These are phyloP conservation scores for human DNA, from an alignment of 2,113 vertebrate genomes.

Conservation along the genomic window GRCh38 chr4:102028001-102028500, in stretches of 20 bases:
- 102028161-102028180: constrained; percentile 60
- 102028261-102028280: constrained; percentile 56
- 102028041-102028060: not conserved
- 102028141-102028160: constrained; percentile 32
- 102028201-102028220: constrained; percentile 51
- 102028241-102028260: constrained; percentile 64
- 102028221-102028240: constrained; percentile 36
- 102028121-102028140: constrained; percentile 43
- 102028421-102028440: not conserved
- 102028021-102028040: not conserved
- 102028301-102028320: constrained; percentile 20
- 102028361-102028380: not conserved
- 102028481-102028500: not conserved
- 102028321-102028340: not conserved
- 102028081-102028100: constrained; percentile 10
- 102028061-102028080: not conserved
- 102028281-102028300: constrained; percentile 42
- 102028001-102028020: not conserved
- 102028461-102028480: not conserved
- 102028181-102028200: constrained; percentile 41
- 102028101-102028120: constrained; percentile 33
- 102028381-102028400: not conserved
- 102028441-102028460: not conserved
- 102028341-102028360: not conserved
- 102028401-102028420: not conserved